Percentiles rank a stretch among this genome's conserved stretches.
Conservation (phyloP, 2,113 vertebrate genomes). For the Cyanoderma ruficeps region DNA sequence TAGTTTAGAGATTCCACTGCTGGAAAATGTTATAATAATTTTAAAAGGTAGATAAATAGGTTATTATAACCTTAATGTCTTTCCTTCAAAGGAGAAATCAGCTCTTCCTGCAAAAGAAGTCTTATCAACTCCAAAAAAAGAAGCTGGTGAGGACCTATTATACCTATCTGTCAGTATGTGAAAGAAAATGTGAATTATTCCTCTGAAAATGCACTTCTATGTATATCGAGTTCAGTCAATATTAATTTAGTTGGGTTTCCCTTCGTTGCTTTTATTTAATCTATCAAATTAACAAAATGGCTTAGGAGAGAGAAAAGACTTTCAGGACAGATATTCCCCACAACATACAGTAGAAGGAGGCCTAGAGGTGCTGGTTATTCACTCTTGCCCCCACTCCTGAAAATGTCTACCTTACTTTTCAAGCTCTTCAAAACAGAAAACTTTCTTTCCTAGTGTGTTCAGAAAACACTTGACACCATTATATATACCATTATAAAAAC, state of each 20-base stretch:
- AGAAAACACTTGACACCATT: background rate
- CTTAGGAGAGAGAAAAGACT: background rate
- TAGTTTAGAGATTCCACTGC: background rate
- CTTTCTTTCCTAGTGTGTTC: background rate
- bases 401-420: background rate
- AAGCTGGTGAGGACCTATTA: background rate
- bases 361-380: background rate
- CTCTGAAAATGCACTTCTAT: background rate
- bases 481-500: background rate
- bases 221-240: background rate
- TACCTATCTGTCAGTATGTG: background rate
- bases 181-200: background rate
- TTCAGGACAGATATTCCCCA: background rate
- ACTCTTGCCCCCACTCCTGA: background rate
- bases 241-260: background rate
- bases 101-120: background rate
- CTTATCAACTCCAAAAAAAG: background rate
- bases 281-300: background rate
- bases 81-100: background rate
- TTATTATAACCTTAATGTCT: background rate
- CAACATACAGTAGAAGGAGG: background rate
- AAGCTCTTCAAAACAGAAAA: background rate
- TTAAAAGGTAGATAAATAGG: background rate
- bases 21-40: background rate
- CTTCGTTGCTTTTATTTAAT: background rate